A percentile compares a stretch with the other conserved stretches of the same genome.
These are phyloP conservation scores for Brachystomella parvula DNA, from an alignment of 1,140 invertebrate species.

Conservation along the genomic window DNA sequence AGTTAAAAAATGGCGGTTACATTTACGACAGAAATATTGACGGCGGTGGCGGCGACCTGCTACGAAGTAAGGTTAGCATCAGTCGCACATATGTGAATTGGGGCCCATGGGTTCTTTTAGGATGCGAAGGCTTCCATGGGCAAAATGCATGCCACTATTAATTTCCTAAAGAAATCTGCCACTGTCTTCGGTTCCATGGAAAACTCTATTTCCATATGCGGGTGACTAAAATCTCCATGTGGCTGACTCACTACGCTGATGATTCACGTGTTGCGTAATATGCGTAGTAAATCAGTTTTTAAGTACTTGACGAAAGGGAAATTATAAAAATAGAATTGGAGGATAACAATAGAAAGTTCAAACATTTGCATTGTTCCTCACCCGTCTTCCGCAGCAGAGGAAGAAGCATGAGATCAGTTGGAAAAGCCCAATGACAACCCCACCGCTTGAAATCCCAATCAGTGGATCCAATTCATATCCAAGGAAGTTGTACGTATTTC, in stretches of 20 bases:
- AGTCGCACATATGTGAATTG: too few species aligned
- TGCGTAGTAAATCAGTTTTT: background rate
- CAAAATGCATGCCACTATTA: background rate
- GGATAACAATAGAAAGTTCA: background rate
- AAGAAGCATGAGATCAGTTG: conserved; percentile 15
- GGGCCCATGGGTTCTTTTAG: background rate
- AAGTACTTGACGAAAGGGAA: background rate
- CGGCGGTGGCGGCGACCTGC: background rate
- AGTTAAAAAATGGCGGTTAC: too few species aligned
- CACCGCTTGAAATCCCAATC: conserved; percentile 22
- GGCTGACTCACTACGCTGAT: background rate
- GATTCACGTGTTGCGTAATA: background rate
- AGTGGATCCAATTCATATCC: conserved; percentile 22
- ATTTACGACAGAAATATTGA: too few species aligned
- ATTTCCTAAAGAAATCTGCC: background rate
- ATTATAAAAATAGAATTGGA: background rate
- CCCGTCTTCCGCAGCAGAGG: conserved; percentile 16
- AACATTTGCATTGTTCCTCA: background rate
- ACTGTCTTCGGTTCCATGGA: background rate
- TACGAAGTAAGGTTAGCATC: background rate
- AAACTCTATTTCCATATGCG: background rate
- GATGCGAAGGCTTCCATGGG: background rate
- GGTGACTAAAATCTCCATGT: background rate
- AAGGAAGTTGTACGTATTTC: conserved; percentile 21
- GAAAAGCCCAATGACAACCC: conserved; percentile 19